phyloP scores from a whole-genome alignment of 1,140 invertebrate genomes.

The Schlechtendalia chinensis region DNA sequence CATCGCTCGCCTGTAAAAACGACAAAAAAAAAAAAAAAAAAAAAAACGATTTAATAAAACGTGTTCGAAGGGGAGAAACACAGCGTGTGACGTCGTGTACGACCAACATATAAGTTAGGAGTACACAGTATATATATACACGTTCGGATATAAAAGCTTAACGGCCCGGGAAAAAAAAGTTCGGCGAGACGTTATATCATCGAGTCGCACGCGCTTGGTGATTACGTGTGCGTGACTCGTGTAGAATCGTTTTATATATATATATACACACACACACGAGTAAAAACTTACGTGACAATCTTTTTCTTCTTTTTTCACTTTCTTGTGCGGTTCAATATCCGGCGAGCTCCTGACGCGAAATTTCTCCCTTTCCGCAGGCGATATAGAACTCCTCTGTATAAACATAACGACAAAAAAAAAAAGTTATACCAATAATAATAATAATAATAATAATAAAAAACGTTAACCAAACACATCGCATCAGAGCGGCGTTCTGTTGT shows the following conservation, averaged over 20 bases:
- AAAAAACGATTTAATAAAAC: conserved; percentile 23
- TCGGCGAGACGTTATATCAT: conserved; percentile 6
- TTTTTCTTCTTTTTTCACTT: conserved; percentile 83
- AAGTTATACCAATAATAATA: too few species aligned
- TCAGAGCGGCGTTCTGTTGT: neutral
- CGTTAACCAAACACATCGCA: neutral
- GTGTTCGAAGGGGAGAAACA: neutral
- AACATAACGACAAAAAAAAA: conserved; percentile 55
- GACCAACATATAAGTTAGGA: neutral
- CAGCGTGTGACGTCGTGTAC: neutral
- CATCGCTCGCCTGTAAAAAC: conserved; percentile 83
- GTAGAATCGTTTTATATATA: too few species aligned
- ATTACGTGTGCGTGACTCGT: neutral
- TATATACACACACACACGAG: too few species aligned
- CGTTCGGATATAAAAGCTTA: neutral
- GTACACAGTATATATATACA: neutral
- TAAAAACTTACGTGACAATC: conserved; percentile 74
- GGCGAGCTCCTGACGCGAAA: conserved; percentile 74
- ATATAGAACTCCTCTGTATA: conserved; percentile 84
- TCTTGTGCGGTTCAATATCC: conserved; percentile 64
- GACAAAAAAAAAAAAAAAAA: neutral
- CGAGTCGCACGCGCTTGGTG: too few species aligned
- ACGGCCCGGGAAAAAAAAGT: neutral
- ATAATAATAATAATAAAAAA: too few species aligned
- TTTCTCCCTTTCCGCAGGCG: conserved; percentile 85